phyloP scores from a whole-genome alignment of 1,140 invertebrate genomes.

The Drosophila nannoptera region DNA sequence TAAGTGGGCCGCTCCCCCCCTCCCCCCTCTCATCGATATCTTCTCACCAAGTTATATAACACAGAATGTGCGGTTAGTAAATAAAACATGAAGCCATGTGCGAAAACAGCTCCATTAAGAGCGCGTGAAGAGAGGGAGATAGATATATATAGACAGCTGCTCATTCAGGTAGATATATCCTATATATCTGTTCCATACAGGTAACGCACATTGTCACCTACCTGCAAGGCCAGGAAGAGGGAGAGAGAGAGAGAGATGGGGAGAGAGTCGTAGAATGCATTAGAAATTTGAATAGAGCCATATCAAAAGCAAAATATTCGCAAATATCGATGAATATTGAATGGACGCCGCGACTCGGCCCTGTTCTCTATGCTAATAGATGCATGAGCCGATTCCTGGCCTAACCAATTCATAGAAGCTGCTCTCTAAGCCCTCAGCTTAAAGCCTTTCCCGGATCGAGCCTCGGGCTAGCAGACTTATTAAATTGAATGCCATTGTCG shows the following conservation, averaged over 20 bases:
- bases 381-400: too few relatives aligned
- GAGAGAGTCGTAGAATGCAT: slow-evolving; percentile 2
- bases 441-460: neutral
- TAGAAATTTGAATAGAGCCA: slow-evolving; percentile 27
- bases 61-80: slow-evolving; percentile 45
- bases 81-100: slow-evolving; percentile 52
- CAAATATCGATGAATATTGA: too few relatives aligned
- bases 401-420: neutral
- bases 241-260: slow-evolving; percentile 7
- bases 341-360: too few relatives aligned
- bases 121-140: slow-evolving; percentile 13
- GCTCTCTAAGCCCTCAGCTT: neutral
- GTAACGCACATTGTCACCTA: slow-evolving; percentile 76
- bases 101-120: slow-evolving; percentile 13
- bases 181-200: slow-evolving; percentile 13
- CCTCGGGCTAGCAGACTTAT: slow-evolving; percentile 1
- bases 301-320: neutral
- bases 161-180: neutral
- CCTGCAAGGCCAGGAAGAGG: slow-evolving; percentile 66
- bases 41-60: slow-evolving; percentile 46
- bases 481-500: slow-evolving; percentile 9
- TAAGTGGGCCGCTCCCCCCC: too few relatives aligned
- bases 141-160: neutral
- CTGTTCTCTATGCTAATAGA: too few relatives aligned
- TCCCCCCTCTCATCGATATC: too few relatives aligned